Evolutionary conservation across 1,140 invertebrate genomes (phyloP), one percentile per base, ranked within the genome.

Genomic region (Spodoptera litura): DNA sequence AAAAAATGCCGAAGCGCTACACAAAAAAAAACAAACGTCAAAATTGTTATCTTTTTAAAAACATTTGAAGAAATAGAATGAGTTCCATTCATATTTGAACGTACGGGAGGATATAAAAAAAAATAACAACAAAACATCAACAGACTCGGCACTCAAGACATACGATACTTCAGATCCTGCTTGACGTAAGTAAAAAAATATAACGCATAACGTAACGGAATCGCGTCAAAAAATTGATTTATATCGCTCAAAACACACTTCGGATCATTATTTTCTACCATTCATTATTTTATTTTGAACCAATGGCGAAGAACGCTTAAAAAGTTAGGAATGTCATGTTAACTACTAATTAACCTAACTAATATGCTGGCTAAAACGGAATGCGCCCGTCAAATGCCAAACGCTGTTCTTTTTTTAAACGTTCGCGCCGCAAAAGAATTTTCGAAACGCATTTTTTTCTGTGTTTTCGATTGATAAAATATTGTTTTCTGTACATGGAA

Each of bases 331-430:
- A 87, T 78, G 83, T 86, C 82, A 81, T 88, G 89, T 90, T 93
- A 87, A 88, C 84, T 85, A 89, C 89, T 92, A 93, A 93, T 93
- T 92, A 93, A 91, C 87, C 86, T 84, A 85, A 87, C 87, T 88
- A 91, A 91, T 91, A 86, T 78, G 85, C 85, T 83, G 82, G 80
- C 66, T 81, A 78, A 84, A 86, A 82, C 84, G 88, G 90, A 89
- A 92, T 90, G 91, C 79, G 73, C 52, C 79, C 78, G 83, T 88
- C 75, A 27, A n/a, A 66, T 87, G 76, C 85, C 80, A 80, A 83
- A 83, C 80, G 78, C 76, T 55, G 83, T 87, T 85, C 78, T 85
- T 83, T 82, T 78, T 73, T 82, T 53, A 83, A 85, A 82, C 76
- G 66, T 80, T 70, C 55, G 49, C 52, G 44, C 55, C 52, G 71